These are phyloP conservation scores for Pipistrellus pipistrellus DNA, from an alignment of 2,797 vertebrate species.

Conservation along the genomic window DNA sequence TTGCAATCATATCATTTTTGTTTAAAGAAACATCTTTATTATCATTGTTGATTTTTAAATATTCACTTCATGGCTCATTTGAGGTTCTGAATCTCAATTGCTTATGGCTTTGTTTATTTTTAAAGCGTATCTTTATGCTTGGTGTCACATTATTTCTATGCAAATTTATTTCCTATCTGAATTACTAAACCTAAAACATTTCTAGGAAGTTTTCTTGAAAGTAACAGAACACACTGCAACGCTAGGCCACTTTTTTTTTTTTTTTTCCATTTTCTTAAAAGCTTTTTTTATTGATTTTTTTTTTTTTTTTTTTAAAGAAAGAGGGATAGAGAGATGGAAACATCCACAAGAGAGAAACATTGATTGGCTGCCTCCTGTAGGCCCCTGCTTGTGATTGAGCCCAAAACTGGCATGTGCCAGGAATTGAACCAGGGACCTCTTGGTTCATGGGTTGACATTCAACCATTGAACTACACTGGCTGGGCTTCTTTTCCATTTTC, in stretches of 20 bases:
- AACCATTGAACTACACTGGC: no score
- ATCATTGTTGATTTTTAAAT: constrained; percentile 41
- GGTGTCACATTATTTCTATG: not conserved
- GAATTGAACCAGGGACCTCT: no score
- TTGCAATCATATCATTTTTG: not conserved
- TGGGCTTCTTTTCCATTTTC: not conserved
- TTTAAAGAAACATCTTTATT: not conserved
- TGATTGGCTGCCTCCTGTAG: no score
- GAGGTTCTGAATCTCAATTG: constrained; percentile 10
- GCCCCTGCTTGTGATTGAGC: no score
- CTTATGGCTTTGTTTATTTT: constrained; percentile 25
- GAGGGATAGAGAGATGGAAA: no score
- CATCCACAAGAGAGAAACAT: no score
- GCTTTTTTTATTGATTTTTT: no score
- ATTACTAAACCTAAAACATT: constrained; percentile 27
- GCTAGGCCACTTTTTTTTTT: not conserved
- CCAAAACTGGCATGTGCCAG: no score
- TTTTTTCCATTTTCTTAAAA: not conserved
- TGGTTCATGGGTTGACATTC: no score
- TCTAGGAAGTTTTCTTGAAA: constrained; percentile 38
- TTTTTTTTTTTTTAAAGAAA: no score
- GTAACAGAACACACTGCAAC: not conserved
- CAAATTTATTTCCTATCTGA: not conserved
- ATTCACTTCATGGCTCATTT: not conserved
- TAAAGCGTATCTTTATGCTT: not conserved